Evolutionary conservation across 2,888 invertebrate species (phyloP).

Genomic region (Drosophila histrio): DNA sequence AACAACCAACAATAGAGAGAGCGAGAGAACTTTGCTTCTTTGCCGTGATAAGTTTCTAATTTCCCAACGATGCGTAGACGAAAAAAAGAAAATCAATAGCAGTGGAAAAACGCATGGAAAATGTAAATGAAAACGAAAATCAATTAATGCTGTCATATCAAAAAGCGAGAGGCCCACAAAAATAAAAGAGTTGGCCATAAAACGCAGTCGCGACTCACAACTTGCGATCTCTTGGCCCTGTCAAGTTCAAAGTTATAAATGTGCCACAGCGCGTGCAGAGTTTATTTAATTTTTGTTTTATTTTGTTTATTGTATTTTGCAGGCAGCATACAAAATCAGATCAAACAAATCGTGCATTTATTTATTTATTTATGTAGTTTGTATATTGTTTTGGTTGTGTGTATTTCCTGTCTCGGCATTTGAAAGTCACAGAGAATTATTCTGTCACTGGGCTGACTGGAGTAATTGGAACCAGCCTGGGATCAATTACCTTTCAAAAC

Average conservation of each 20-base stretch:
- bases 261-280: constrained; percentile 60
- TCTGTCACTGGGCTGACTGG: constrained; percentile 58
- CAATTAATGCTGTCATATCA: constrained; percentile 75
- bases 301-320: constrained; percentile 31
- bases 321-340: constrained; percentile 66
- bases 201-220: constrained; percentile 20
- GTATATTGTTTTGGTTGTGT: not conserved
- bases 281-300: constrained; percentile 58
- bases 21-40: constrained; percentile 9
- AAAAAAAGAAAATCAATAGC: constrained; percentile 9
- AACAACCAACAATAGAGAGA: not conserved
- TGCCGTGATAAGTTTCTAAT: constrained; percentile 35
- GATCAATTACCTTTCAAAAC: constrained; percentile 78
- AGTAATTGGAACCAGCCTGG: constrained; percentile 24
- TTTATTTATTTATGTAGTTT: constrained; percentile 19
- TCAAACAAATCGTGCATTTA: constrained; percentile 36
- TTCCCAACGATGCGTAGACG: constrained; percentile 37
- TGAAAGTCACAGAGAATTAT: constrained; percentile 70
- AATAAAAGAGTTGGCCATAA: constrained; percentile 10
- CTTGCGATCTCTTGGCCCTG: constrained; percentile 49
- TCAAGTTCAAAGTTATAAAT: constrained; percentile 82
- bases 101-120: constrained; percentile 29
- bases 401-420: constrained; percentile 64
- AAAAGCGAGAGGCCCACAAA: constrained; percentile 3
- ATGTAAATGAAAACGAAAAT: constrained; percentile 69